Evolutionary conservation across 1,140 invertebrate genomes (phyloP).

Genomic region (Heliconius melpomene): DNA sequence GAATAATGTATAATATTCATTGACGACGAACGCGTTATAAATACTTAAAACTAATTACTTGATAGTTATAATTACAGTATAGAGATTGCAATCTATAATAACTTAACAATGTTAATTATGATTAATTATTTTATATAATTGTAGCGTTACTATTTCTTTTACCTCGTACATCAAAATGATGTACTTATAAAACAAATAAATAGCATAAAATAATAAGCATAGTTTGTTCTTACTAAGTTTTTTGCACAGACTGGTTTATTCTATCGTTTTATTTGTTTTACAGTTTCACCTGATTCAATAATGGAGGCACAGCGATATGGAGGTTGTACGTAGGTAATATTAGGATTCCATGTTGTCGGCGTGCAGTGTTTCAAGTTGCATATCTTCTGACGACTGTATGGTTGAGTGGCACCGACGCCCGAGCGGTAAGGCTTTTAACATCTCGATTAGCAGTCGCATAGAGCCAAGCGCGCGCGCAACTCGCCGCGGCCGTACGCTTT

Average conservation of each 20-base stretch:
- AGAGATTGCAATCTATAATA: not conserved
- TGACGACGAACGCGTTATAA: constrained; percentile 19
- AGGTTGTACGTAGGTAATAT: not conserved
- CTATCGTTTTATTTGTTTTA: constrained; percentile 22
- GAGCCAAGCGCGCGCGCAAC: constrained; percentile 60
- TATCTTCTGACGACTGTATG: constrained; percentile 51
- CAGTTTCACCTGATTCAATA: constrained; percentile 29
- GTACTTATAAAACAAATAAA: not conserved
- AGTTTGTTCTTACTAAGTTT: not conserved
- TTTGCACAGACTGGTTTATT: constrained; percentile 17
- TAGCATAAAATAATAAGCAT: too few relatives aligned
- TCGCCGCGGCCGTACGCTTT: constrained; percentile 44
- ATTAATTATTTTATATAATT: constrained; percentile 8
- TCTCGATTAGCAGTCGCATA: constrained; percentile 54
- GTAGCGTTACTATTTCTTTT: not conserved
- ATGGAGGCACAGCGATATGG: not conserved
- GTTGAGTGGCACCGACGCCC: constrained; percentile 50
- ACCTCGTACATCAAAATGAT: not conserved
- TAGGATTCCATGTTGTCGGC: constrained; percentile 23
- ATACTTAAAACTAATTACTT: constrained; percentile 6
- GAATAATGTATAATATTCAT: constrained; percentile 23
- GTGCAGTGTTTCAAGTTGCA: constrained; percentile 27
- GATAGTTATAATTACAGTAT: not conserved
- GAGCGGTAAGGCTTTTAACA: constrained; percentile 44
- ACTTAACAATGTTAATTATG: constrained; percentile 3